Base-by-base conservation (phyloP, 2,888 invertebrate genomes). In the Agriopis aurantiaria region DNA sequence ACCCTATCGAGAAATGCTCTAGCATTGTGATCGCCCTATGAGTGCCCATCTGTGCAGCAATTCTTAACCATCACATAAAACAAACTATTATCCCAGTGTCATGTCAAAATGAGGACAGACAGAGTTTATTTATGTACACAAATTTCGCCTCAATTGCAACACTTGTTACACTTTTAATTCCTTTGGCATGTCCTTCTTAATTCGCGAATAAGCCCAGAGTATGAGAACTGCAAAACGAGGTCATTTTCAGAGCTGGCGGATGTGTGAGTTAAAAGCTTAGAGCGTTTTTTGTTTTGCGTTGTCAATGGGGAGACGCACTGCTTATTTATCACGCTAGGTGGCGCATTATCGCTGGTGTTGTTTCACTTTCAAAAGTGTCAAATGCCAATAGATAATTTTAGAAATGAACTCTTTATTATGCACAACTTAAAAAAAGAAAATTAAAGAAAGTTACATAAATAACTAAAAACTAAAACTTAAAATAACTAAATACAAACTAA, bases 161-260 rank as follows among this genome's bases (percentile, higher is more conserved):
- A 80, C 77, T 80, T 76, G 74, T 68, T 57, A 68, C 60, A 71
- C 55, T 78, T 74, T 71, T 68, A 75, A 76, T 79, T 76, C 70
- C 74, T 80, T 58, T 73, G 73, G 71, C 69, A 68, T 71, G 79
- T 74, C 78, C 80, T 80, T 76, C 75, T 74, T 76, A 70, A 74
- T 79, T 73, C 68, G 72, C 74, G 70, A 77, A 75, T 74, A 64
- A 65, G 48, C 59, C 8, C 12, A 14, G 52, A 52, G 73, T 72
- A 76, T 81, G 82, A 75, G 82, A 82, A 80, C 76, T 74, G 75
- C 59, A 68, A 62, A 84, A 79, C 75, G 77, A 80, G 83, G 82
- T 78, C 81, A 75, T 17, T 58, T 64, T 59, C 64, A 74, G 58
- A 74, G 65, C 65, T 8, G 11, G 51, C 11, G 65, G 74, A 58